Evolutionary conservation across 2,888 invertebrate species (phyloP), one percentile per base, ranked within the genome.

Genomic region (Cryptops parisi): DNA sequence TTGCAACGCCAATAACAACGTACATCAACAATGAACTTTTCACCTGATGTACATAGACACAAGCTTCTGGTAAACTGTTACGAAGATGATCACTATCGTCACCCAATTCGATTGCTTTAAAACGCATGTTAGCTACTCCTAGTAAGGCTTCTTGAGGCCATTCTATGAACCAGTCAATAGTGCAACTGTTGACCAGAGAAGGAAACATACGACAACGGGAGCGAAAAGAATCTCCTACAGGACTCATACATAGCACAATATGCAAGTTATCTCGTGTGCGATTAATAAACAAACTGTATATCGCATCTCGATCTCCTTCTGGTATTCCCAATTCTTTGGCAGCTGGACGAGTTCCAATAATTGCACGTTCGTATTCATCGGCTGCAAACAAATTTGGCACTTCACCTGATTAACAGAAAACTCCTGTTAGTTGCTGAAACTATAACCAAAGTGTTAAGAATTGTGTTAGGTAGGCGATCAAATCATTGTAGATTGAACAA

Each of bases 131-230:
- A 0, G 91, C 88, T 1, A 87, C 90, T 0, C 87, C 85, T 17
- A 84, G 72, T 51, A 91, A 71, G 15, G 90, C 90, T 64, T 90
- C 90, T 12, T 79, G 76, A 0, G 90, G 90, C 91, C 91, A 91
- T 63, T 85, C 86, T 1, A 81, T 81, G 57, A 70, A 70, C 70
- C 70, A 67, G 64, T 70, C 68, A 26, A 70, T 67, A 4, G 67
- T 68, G 59, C 69, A 68, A 58, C 69, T 70, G 63, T 70, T 69
- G n/a, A 68, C 68, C 3, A 70, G 62, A 0, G 70, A 68, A 2
- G 69, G 69, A 61, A 70, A 70, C 70, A 69, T 55, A 46, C 70
- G 65, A 59, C 70, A 70, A 3, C 70, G 63, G 1, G 67, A 80
- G 77, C 85, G 78, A 68, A 90, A 90, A 0, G 85, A 80, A 65